Percentiles rank a stretch among this genome's conserved stretches.
Conservation (phyloP, 2,797 vertebrate genomes). For the Sebastes kiyomatsui region DNA sequence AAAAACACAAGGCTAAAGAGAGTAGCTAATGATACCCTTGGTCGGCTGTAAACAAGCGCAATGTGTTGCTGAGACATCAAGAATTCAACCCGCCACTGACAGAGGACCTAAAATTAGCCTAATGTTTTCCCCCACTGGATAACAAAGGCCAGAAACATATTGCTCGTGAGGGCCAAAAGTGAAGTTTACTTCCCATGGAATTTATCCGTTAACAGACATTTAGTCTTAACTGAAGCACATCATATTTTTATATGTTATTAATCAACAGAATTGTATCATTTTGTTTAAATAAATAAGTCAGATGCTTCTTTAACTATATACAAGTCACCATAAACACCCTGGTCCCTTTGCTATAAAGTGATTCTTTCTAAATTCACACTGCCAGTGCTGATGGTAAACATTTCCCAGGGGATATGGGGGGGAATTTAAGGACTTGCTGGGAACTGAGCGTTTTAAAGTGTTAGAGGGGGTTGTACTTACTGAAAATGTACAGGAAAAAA, state of each 20-base stretch:
- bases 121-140: constrained; percentile 67
- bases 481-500: constrained; percentile 50
- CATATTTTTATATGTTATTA: not conserved
- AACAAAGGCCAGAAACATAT: constrained; percentile 59
- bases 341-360: not conserved
- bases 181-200: not conserved
- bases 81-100: constrained; percentile 72
- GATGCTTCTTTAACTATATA: not conserved
- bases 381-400: constrained; percentile 19
- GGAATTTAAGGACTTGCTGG: constrained; percentile 42
- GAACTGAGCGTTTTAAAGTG: constrained; percentile 48
- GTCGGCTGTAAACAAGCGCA: constrained; percentile 78
- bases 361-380: constrained; percentile 2
- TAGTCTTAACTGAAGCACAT: not conserved
- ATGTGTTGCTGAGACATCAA: constrained; percentile 78
- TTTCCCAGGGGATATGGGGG: constrained; percentile 2
- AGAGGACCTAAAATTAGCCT: constrained; percentile 73
- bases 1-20: constrained; percentile 74
- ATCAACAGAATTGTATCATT: not conserved
- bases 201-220: not conserved
- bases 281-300: not conserved
- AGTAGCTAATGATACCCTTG: constrained; percentile 81
- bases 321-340: not conserved
- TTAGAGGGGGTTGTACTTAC: constrained; percentile 61
- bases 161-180: constrained; percentile 5